phyloP scores from a whole-genome alignment of 1,140 invertebrate genomes.

The Homalodisca vitripennis region DNA sequence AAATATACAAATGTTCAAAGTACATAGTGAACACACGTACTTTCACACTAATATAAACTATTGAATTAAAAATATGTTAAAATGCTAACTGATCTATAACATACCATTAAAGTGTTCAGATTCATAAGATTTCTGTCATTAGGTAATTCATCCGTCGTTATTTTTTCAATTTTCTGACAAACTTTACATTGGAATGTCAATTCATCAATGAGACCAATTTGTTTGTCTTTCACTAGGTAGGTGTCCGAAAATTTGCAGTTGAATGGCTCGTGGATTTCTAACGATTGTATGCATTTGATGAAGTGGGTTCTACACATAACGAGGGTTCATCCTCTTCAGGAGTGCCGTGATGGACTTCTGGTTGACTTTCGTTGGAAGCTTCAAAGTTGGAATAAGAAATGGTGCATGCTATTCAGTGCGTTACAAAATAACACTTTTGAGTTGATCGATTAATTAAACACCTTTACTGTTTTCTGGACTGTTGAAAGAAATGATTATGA shows the following conservation, averaged over 20 bases:
- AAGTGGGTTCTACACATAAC: too few relatives aligned
- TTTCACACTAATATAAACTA: background rate
- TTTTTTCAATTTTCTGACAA: background rate
- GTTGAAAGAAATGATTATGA: too few relatives aligned
- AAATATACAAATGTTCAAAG: background rate
- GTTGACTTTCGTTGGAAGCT: too few relatives aligned
- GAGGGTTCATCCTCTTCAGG: too few relatives aligned
- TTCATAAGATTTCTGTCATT: background rate
- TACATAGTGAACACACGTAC: background rate
- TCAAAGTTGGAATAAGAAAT: too few relatives aligned
- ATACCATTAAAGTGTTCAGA: background rate
- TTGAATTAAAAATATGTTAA: background rate
- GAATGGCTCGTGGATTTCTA: background rate
- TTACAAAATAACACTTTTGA: too few relatives aligned
- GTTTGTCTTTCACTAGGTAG: background rate
- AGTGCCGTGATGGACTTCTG: too few relatives aligned
- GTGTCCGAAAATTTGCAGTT: background rate
- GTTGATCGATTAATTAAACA: too few relatives aligned
- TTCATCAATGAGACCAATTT: background rate
- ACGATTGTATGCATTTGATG: background rate
- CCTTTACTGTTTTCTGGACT: too few relatives aligned
- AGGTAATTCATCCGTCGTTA: background rate
- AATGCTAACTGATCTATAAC: background rate
- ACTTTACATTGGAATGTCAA: background rate
- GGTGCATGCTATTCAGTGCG: too few relatives aligned